Percentiles rank a stretch among this genome's conserved stretches.
Evolutionary conservation across 2,888 invertebrate species (phyloP).

Genomic region (Ischnura elegans): DNA sequence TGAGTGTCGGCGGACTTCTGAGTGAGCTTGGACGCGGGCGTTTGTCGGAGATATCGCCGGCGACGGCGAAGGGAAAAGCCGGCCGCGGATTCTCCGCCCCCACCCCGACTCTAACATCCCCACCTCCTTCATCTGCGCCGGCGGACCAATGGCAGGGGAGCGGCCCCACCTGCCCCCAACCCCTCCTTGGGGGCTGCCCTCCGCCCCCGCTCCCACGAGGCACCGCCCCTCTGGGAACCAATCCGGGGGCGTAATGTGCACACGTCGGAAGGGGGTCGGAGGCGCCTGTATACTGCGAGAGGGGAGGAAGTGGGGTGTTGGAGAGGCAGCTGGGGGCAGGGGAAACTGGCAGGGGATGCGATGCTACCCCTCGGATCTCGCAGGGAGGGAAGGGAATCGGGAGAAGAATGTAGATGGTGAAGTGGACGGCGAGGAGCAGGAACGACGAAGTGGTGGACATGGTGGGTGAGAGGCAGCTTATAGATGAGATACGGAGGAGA

Average conservation of each 20-base stretch:
- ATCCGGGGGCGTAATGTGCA: slow-evolving; percentile 4
- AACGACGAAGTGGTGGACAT: too few relatives aligned
- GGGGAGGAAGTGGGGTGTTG: background rate
- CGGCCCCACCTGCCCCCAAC: background rate
- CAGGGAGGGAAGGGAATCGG: background rate
- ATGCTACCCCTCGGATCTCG: background rate
- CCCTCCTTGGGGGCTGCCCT: background rate
- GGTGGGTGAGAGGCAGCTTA: too few relatives aligned
- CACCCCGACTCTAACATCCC: background rate
- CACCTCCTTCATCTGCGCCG: background rate
- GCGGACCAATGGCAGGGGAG: background rate
- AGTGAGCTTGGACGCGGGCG: background rate
- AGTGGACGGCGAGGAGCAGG: too few relatives aligned
- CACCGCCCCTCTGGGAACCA: slow-evolving; percentile 13
- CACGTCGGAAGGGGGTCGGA: background rate
- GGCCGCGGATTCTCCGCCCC: background rate
- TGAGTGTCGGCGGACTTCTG: too few relatives aligned
- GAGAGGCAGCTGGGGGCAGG: background rate
- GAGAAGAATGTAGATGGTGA: too few relatives aligned
- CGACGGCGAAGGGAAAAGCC: background rate
- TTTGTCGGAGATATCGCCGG: background rate
- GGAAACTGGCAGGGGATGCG: too few relatives aligned
- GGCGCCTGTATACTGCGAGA: background rate
- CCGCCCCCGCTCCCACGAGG: slow-evolving; percentile 15
- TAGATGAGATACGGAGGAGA: too few relatives aligned